Evolutionary conservation across 2,113 vertebrate species (phyloP).

Genomic region (Irena cyanogastra): DNA sequence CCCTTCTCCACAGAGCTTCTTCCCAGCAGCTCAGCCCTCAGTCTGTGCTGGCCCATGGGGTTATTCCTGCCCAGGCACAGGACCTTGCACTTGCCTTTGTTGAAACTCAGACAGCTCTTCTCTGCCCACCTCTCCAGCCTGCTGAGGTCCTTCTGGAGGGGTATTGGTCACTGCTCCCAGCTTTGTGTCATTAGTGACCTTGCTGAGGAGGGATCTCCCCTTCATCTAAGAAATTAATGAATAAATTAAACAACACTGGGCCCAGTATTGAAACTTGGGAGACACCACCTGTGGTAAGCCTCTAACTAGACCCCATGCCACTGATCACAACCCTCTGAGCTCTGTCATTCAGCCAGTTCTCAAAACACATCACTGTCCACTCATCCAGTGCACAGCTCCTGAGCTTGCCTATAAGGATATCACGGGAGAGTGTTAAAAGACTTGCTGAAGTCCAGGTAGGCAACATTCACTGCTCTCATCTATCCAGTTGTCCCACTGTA

Average conservation of each 20-base stretch:
- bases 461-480: not conserved
- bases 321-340: not conserved
- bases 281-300: not conserved
- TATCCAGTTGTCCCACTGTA: not conserved
- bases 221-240: not conserved
- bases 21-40: not conserved
- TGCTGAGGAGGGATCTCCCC: not conserved
- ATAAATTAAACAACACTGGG: not conserved
- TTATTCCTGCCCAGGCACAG: not conserved
- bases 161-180: not conserved
- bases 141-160: not conserved
- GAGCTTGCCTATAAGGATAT: not conserved
- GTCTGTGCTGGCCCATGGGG: not conserved
- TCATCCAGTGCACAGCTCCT: not conserved
- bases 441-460: not conserved
- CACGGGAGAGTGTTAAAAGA: rapidly evolving
- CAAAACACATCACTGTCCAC: not conserved
- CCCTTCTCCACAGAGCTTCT: not conserved
- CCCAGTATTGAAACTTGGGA: not conserved
- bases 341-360: not conserved
- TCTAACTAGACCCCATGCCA: not conserved
- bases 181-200: not conserved
- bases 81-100: not conserved
- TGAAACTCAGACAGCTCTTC: not conserved
- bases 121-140: not conserved